These are phyloP conservation scores for Sinocyclocheilus maitianheensis DNA, from an alignment of 2,113 vertebrate genomes.

Conservation along the genomic window DNA sequence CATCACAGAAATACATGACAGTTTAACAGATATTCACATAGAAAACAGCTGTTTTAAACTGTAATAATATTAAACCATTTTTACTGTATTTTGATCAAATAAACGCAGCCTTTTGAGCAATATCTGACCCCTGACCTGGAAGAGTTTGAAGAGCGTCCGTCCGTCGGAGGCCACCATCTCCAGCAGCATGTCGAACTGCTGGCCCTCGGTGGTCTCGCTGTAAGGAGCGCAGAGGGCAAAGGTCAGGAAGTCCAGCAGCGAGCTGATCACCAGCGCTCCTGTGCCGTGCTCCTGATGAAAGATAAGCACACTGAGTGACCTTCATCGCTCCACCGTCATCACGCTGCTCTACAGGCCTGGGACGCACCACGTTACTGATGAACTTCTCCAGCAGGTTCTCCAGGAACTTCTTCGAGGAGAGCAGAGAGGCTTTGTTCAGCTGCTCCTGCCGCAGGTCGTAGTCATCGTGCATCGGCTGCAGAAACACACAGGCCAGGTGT, in stretches of 20 bases:
- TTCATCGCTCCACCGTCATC: too few relatives aligned
- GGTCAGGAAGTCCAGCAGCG: slow-evolving; percentile 97
- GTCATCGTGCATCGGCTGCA: slow-evolving; percentile 95
- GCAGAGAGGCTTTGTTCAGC: slow-evolving; percentile 97
- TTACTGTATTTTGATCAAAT: not conserved
- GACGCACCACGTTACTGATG: slow-evolving; percentile 93
- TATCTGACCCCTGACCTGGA: slow-evolving; percentile 80
- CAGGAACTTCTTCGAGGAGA: slow-evolving; percentile 98
- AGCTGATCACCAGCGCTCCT: slow-evolving; percentile 97
- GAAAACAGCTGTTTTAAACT: not conserved
- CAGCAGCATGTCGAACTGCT: slow-evolving; percentile 98
- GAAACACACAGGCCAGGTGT: slow-evolving; percentile 19
- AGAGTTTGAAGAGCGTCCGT: slow-evolving; percentile 95
- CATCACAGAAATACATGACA: not conserved
- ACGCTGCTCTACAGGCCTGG: too few relatives aligned
- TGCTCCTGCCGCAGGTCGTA: slow-evolving; percentile 97
- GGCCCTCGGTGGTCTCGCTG: slow-evolving; percentile 97
- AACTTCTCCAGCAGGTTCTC: slow-evolving; percentile 98
- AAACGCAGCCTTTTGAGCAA: not conserved
- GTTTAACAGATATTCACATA: not conserved
- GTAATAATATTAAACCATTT: not conserved
- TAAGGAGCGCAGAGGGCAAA: slow-evolving; percentile 99
- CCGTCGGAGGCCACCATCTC: slow-evolving; percentile 97
- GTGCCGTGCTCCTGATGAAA: slow-evolving; percentile 89
- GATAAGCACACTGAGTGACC: not conserved